Evolutionary conservation across 2,888 invertebrate genomes (phyloP).

Genomic region (Myopa tessellatipennis): DNA sequence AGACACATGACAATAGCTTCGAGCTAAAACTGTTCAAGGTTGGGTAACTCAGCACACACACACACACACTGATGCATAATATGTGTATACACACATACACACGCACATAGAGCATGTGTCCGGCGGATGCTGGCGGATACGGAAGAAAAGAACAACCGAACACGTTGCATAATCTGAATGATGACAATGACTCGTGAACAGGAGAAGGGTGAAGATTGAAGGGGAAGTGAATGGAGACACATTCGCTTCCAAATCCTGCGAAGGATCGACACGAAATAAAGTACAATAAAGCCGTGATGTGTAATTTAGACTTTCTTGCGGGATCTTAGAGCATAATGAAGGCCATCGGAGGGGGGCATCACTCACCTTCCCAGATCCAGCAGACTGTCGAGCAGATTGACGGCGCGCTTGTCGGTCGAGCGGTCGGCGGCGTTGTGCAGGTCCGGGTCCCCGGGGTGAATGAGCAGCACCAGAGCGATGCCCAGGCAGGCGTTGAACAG

Average conservation of each 20-base stretch:
- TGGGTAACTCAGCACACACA: no score
- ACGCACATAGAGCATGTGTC: background rate
- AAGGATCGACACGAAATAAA: background rate
- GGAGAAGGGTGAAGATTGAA: background rate
- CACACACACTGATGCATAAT: no score
- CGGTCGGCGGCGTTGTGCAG: conserved; percentile 70
- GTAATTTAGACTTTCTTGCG: no score
- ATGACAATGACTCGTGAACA: no score
- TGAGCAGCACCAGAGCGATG: conserved; percentile 76
- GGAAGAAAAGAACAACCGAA: background rate
- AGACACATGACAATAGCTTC: no score
- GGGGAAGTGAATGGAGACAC: no score
- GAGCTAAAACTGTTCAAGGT: no score
- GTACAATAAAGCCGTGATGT: no score
- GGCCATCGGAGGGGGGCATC: background rate
- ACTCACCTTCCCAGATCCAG: conserved; percentile 88
- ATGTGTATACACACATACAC: no score
- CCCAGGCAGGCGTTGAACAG: conserved; percentile 84
- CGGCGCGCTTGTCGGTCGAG: conserved; percentile 71
- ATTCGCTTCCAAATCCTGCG: background rate
- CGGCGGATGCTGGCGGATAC: background rate
- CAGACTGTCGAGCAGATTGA: conserved; percentile 85
- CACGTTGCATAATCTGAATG: no score
- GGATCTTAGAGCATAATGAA: no score
- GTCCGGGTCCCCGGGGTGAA: conserved; percentile 84